Evolutionary conservation across 2,888 invertebrate genomes (phyloP).

Genomic region (Ophraella communa): DNA sequence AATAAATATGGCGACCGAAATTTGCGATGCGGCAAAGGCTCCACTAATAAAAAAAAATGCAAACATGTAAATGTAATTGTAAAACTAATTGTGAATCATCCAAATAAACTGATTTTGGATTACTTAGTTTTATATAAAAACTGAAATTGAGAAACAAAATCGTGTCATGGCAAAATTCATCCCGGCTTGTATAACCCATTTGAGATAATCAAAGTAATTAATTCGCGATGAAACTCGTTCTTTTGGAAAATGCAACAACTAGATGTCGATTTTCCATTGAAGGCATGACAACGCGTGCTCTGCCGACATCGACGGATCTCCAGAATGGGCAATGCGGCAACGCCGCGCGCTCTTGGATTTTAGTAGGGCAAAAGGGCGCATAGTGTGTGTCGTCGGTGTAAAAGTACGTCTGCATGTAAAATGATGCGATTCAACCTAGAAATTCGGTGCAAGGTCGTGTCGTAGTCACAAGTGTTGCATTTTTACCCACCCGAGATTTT

Average conservation of each 20-base stretch:
- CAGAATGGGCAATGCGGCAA: constrained; percentile 3
- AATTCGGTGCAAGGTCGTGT: constrained; percentile 19
- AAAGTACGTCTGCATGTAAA: constrained; percentile 6
- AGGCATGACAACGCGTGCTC: background rate
- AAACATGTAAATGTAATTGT: too few species aligned
- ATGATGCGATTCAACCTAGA: background rate
- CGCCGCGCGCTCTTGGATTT: constrained; percentile 14
- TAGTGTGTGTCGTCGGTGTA: constrained; percentile 6
- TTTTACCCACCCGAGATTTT: background rate
- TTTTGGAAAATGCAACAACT: constrained; percentile 2
- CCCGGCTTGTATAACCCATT: too few species aligned
- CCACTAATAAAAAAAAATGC: too few species aligned
- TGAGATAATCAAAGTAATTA: too few species aligned
- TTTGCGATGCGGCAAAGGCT: too few species aligned
- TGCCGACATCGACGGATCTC: constrained; percentile 10
- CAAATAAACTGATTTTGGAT: too few species aligned
- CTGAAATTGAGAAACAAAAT: too few species aligned
- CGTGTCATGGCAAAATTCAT: too few species aligned
- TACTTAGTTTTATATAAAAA: too few species aligned
- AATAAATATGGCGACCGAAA: too few species aligned
- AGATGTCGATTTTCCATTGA: background rate
- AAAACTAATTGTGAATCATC: too few species aligned
- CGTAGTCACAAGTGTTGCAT: background rate
- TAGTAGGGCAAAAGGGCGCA: constrained; percentile 22
- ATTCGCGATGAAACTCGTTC: background rate